phyloP scores from a whole-genome alignment of 2,888 invertebrate genomes.

The Parnassius glacialis region DNA sequence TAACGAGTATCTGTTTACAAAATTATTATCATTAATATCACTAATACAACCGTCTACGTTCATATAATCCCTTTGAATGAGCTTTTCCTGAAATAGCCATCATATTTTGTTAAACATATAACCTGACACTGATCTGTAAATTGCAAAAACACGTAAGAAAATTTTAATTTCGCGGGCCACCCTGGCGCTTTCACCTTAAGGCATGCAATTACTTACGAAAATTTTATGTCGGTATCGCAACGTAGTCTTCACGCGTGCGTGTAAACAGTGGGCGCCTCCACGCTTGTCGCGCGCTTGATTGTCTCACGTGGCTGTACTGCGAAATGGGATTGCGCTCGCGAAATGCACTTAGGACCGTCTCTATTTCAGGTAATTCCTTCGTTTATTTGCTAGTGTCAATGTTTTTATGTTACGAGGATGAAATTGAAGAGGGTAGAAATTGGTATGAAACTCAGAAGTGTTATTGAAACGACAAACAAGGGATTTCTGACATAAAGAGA shows the following conservation, averaged over 20 bases:
- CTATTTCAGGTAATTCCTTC: conserved; percentile 35
- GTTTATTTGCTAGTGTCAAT: conserved; percentile 31
- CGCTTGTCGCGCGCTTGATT: conserved; percentile 33
- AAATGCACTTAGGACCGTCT: conserved; percentile 36
- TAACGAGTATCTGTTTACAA: too few relatives aligned
- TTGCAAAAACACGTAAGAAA: too few relatives aligned
- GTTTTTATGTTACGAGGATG: conserved; percentile 27
- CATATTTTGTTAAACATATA: too few relatives aligned
- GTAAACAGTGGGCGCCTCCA: conserved; percentile 10
- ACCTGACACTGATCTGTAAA: too few relatives aligned
- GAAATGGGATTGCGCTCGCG: conserved; percentile 39
- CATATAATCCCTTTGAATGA: too few relatives aligned
- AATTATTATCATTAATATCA: too few relatives aligned
- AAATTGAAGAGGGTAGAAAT: conserved; percentile 27
- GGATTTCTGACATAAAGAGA: conserved; percentile 11
- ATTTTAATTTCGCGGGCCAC: too few relatives aligned
- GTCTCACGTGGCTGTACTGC: conserved; percentile 39
- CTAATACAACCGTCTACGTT: too few relatives aligned
- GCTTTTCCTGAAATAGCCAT: too few relatives aligned
- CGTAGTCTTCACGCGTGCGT: conserved; percentile 1
- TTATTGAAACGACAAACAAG: conserved; percentile 1
- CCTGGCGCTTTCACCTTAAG: too few relatives aligned
- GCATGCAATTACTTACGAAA: too few relatives aligned
- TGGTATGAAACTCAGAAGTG: conserved; percentile 17
- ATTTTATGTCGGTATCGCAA: conserved; percentile 4